Percentiles rank a stretch among this genome's conserved stretches.
Conservation (phyloP, 2,797 vertebrate genomes). For the Staurois parvus region DNA sequence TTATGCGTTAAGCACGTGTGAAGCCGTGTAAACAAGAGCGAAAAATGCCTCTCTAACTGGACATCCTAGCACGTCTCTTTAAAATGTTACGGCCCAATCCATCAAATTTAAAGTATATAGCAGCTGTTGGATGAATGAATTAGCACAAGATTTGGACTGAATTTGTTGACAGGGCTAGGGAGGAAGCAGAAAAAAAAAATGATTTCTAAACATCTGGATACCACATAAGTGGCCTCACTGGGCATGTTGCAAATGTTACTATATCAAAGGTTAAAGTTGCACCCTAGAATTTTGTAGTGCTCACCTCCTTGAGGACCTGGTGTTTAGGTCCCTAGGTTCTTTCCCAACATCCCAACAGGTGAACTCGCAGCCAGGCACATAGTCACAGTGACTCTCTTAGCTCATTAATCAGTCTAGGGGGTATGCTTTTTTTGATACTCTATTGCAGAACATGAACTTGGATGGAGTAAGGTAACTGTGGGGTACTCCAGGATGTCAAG, state of each 20-base stretch:
- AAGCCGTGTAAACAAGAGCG: neutral
- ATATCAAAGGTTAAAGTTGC: neutral
- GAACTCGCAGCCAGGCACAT: too few species aligned
- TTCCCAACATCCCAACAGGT: too few species aligned
- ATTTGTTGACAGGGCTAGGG: slow-evolving; percentile 14
- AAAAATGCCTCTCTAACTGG: slow-evolving; percentile 29
- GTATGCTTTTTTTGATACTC: too few species aligned
- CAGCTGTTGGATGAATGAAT: neutral
- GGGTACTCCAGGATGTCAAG: too few species aligned
- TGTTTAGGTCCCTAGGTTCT: too few species aligned
- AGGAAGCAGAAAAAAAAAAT: too few species aligned
- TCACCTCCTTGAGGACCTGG: too few species aligned
- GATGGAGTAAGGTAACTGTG: too few species aligned
- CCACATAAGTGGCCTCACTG: neutral
- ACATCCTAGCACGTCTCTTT: slow-evolving; percentile 10
- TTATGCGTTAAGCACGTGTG: slow-evolving; percentile 54
- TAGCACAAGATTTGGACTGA: neutral
- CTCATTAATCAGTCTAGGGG: too few species aligned
- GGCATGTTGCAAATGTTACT: neutral
- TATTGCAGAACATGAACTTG: too few species aligned
- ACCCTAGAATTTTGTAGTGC: too few species aligned
- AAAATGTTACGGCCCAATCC: neutral
- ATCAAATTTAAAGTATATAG: neutral
- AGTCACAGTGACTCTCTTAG: too few species aligned
- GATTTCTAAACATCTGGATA: neutral